A percentile compares a stretch with the other conserved stretches of the same genome.
phyloP scores from a whole-genome alignment of 1,140 invertebrate genomes.

The Zophobas morio region DNA sequence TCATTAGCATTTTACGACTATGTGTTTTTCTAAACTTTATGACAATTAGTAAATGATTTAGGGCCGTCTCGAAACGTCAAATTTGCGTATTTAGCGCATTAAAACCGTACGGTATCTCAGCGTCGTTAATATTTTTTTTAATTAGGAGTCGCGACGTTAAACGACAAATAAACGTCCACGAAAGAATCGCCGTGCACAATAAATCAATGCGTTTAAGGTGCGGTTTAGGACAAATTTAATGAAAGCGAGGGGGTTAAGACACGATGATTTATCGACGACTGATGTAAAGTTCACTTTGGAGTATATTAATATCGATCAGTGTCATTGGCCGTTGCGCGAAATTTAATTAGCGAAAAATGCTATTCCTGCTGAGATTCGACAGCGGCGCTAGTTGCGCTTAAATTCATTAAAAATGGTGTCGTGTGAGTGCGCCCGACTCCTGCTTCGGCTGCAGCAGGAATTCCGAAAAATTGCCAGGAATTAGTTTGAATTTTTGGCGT shows the following conservation, averaged over 20 bases:
- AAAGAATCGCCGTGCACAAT: constrained; percentile 12
- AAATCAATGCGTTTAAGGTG: constrained; percentile 29
- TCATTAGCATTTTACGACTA: not conserved
- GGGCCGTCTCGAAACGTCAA: not conserved
- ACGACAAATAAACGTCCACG: constrained; percentile 13
- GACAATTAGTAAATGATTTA: constrained; percentile 9
- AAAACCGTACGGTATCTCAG: not conserved
- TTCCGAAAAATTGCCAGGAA: not conserved
- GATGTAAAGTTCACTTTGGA: not conserved
- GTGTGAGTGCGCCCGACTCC: no score
- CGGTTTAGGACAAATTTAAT: constrained; percentile 31
- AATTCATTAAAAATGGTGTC: no score
- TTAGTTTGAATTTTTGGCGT: not conserved
- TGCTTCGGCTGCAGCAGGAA: no score
- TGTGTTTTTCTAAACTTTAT: constrained; percentile 5
- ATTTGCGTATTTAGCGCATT: constrained; percentile 2
- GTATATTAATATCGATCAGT: not conserved
- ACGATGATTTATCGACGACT: constrained; percentile 22
- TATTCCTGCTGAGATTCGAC: constrained; percentile 4
- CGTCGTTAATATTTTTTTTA: constrained; percentile 24
- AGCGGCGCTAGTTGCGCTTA: not conserved
- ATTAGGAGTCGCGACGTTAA: constrained; percentile 10
- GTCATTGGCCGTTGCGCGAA: no score
- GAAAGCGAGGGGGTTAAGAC: constrained; percentile 15
- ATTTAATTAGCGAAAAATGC: constrained; percentile 6